A percentile compares a stretch with the other conserved stretches of the same genome.
phyloP scores from a whole-genome alignment of 53 echinoderm and acorn worm genomes.

The Holothuria leucospilota region DNA sequence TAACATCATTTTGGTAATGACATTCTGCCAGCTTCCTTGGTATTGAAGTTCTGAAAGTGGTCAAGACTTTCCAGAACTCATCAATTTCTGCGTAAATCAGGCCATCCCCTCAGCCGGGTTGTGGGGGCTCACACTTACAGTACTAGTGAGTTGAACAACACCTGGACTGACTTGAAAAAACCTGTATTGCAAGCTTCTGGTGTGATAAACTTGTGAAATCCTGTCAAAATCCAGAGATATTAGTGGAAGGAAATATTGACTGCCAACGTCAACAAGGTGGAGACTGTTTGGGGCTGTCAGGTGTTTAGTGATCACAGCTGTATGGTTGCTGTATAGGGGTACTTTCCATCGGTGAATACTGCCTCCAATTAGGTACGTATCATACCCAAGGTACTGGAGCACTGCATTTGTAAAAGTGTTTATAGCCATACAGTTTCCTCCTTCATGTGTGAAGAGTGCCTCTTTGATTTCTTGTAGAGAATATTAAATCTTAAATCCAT shows the following conservation, averaged over 20 bases:
- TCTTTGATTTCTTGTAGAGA: neutral
- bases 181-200: neutral
- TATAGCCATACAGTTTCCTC: conserved; percentile 19
- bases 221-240: neutral
- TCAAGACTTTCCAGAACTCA: conserved; percentile 10
- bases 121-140: neutral
- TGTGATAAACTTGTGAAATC: neutral
- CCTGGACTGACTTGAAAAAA: conserved; percentile 19
- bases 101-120: neutral
- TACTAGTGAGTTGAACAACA: conserved; percentile 6
- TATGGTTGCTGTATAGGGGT: neutral
- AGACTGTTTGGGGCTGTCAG: neutral
- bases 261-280: conserved; percentile 21
- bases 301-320: neutral
- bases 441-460: neutral
- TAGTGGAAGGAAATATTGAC: neutral
- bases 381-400: conserved; percentile 11
- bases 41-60: neutral
- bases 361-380: conserved; percentile 9
- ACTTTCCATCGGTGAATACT: neutral
- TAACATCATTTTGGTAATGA: neutral
- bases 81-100: conserved; percentile 3
- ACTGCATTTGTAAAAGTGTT: conserved; percentile 16
- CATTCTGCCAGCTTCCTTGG: neutral
- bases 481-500: neutral